Conservation (phyloP, 1,140 invertebrate genomes). For the Brachionus koreanus region DNA sequence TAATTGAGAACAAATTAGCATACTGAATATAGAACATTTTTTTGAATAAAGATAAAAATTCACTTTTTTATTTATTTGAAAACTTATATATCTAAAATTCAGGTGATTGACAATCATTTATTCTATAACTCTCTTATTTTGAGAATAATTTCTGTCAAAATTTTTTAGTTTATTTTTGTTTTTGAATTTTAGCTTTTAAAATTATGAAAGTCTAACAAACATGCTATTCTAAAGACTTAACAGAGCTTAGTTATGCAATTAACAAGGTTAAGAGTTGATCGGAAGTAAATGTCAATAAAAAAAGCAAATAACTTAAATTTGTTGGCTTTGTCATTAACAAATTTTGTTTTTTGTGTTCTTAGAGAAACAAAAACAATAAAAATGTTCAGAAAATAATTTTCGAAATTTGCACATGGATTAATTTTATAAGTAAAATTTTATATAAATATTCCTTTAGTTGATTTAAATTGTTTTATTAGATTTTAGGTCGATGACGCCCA, state of each 20-base stretch:
- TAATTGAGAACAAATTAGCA: not conserved
- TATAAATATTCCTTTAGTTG: too few relatives aligned
- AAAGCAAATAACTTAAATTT: not conserved
- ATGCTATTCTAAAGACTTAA: not conserved
- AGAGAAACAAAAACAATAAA: not conserved
- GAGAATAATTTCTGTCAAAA: not conserved
- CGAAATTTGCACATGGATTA: not conserved
- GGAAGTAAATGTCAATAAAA: not conserved
- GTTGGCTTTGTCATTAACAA: not conserved
- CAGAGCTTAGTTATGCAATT: not conserved
- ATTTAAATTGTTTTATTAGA: not conserved
- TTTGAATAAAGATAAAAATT: not conserved
- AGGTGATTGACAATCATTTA: not conserved
- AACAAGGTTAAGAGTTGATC: not conserved
- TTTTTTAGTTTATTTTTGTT: not conserved
- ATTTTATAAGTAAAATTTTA: not conserved
- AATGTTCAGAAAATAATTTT: not conserved
- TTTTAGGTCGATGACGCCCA: not conserved
- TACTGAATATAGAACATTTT: not conserved
- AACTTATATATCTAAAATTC: not conserved
- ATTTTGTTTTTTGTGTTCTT: not conserved
- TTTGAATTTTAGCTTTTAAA: not conserved
- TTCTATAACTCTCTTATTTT: not conserved
- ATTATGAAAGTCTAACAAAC: not conserved
- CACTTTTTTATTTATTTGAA: not conserved